phyloP scores from a whole-genome alignment of 2,797 vertebrate species.

The Rhabdomys pumilio region DNA sequence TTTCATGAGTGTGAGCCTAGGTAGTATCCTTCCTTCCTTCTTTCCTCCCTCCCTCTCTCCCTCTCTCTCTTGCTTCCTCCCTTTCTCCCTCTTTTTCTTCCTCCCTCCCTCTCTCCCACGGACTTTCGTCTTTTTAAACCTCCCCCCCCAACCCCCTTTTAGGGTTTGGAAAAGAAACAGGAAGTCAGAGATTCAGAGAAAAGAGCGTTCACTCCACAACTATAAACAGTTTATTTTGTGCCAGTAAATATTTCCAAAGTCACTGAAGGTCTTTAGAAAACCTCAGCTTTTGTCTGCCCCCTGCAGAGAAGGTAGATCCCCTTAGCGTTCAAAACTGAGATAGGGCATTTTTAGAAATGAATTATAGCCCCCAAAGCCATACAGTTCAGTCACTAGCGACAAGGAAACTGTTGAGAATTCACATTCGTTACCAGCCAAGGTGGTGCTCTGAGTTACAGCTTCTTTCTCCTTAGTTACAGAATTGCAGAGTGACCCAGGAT shows the following conservation, averaged over 20 bases:
- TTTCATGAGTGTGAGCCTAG: not conserved
- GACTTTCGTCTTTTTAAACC: not conserved
- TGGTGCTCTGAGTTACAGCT: not conserved
- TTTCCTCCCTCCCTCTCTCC: not conserved
- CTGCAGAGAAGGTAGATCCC: slow-evolving; percentile 75
- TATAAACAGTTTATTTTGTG: slow-evolving; percentile 89
- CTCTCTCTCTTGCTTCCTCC: not conserved
- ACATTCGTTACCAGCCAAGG: slow-evolving; percentile 20
- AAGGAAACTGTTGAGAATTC: slow-evolving; percentile 20
- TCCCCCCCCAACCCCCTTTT: slow-evolving; percentile 4
- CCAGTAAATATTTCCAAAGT: slow-evolving; percentile 89
- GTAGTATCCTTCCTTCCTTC: slow-evolving; percentile 50
- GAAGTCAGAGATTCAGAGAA: slow-evolving; percentile 90
- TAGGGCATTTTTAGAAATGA: slow-evolving; percentile 76
- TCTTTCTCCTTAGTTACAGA: not conserved
- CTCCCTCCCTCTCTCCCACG: not conserved
- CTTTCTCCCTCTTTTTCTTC: not conserved
- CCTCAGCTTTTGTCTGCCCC: slow-evolving; percentile 64
- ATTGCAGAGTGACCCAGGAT: slow-evolving; percentile 31
- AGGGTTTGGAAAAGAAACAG: slow-evolving; percentile 86
- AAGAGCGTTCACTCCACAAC: slow-evolving; percentile 87
- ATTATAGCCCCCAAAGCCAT: slow-evolving; percentile 31
- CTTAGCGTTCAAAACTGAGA: slow-evolving; percentile 81
- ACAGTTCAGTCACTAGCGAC: not conserved
- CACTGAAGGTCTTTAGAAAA: slow-evolving; percentile 82